Evolutionary conservation across 2,797 vertebrate species (phyloP).

Genomic region (Morus bassanus): DNA sequence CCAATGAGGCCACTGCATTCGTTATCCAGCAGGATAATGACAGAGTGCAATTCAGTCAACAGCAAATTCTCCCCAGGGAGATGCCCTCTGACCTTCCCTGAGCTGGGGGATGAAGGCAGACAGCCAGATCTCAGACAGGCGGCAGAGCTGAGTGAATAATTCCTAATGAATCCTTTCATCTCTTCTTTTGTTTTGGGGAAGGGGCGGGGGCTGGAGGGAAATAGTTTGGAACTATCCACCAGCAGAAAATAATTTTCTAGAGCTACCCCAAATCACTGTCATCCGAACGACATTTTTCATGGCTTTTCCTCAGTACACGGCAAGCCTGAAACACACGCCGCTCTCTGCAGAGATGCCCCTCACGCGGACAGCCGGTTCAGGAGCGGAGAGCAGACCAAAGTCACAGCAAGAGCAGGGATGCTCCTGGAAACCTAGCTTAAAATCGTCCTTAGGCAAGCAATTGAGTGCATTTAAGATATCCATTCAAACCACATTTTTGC

Average conservation of each 20-base stretch:
- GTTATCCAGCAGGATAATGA: constrained; percentile 70
- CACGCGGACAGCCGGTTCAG: accelerated
- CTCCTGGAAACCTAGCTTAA: not conserved
- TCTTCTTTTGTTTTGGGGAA: constrained; percentile 62
- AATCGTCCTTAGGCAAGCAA: not conserved
- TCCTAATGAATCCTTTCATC: constrained; percentile 70
- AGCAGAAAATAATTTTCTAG: constrained; percentile 41
- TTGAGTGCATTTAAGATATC: not conserved
- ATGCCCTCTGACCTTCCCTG: constrained; percentile 61
- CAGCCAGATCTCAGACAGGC: constrained; percentile 65
- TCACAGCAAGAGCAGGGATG: not conserved
- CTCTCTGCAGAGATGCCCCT: not conserved
- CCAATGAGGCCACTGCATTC: constrained; percentile 64
- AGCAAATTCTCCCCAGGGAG: constrained; percentile 69
- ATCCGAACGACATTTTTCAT: not conserved
- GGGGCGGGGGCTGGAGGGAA: not conserved
- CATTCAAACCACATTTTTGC: not conserved
- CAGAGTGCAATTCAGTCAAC: constrained; percentile 71
- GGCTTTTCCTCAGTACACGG: not conserved
- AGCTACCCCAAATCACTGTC: not conserved
- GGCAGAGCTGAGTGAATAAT: constrained; percentile 62
- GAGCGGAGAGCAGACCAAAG: not conserved
- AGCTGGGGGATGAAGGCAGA: constrained; percentile 58
- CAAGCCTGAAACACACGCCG: not conserved
- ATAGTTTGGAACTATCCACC: constrained; percentile 42